A percentile compares a stretch with the other conserved stretches of the same genome.
Conservation (phyloP, 1,140 invertebrate species). For the Drosophila insularis region DNA sequence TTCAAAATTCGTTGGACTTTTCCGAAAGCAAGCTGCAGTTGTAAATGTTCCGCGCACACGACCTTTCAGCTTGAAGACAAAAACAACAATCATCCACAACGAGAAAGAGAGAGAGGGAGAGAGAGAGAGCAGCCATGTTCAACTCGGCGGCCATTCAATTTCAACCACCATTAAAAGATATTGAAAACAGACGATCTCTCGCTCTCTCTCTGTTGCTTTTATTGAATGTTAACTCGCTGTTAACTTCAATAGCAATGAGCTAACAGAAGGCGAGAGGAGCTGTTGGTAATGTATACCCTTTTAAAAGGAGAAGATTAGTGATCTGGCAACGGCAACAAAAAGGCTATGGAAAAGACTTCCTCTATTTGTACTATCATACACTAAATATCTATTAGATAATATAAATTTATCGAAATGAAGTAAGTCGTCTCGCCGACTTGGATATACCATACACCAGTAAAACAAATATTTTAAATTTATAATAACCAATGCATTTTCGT, state of each 20-base stretch:
- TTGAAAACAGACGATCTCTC: background rate
- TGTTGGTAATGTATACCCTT: no score
- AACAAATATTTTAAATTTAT: no score
- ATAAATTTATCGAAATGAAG: no score
- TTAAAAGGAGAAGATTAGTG: no score
- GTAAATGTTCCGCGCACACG: background rate
- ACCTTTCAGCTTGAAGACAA: conserved; percentile 7
- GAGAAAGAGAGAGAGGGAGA: background rate
- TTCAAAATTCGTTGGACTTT: background rate
- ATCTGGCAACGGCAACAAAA: no score
- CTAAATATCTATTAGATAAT: no score
- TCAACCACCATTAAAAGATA: background rate
- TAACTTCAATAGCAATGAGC: background rate
- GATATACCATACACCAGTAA: no score
- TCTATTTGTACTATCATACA: no score
- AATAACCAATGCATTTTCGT: no score
- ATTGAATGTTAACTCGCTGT: conserved; percentile 1
- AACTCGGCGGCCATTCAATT: background rate
- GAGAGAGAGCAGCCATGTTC: background rate
- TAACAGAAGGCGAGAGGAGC: no score
- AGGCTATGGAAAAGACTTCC: no score
- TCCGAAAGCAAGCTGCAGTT: background rate
- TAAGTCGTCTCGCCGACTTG: no score
- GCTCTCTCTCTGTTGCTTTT: background rate
- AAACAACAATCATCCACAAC: background rate